Conservation (phyloP, 1,140 invertebrate species). For the Yoshiicerus persimilis region DNA sequence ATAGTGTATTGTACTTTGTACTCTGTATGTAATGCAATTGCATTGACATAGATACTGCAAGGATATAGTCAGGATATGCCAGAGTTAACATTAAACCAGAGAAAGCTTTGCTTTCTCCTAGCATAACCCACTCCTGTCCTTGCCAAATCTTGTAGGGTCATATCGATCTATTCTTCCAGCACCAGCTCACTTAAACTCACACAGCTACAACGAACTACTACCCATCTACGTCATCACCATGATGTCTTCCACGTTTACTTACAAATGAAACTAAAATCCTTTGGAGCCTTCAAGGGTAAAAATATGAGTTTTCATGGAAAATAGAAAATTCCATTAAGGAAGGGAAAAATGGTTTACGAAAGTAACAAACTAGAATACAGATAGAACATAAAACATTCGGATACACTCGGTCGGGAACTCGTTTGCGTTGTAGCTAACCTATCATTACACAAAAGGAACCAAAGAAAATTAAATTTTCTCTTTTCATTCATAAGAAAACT, state of each 20-base stretch:
- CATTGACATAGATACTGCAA: background rate
- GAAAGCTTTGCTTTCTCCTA: background rate
- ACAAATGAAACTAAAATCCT: background rate
- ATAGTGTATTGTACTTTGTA: no score
- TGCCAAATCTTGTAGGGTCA: conserved; percentile 33
- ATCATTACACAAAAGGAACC: no score
- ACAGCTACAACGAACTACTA: background rate
- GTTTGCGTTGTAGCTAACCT: no score
- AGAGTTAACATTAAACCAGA: background rate
- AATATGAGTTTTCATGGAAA: background rate
- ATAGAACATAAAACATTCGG: background rate
- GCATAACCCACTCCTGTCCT: conserved; percentile 9
- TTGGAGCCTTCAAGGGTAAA: background rate
- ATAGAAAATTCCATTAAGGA: background rate
- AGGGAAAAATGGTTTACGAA: background rate
- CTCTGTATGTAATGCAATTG: background rate
- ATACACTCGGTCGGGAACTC: background rate
- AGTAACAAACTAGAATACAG: background rate
- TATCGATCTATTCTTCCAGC: conserved; percentile 13
- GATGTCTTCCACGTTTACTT: background rate
- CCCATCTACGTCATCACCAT: conserved; percentile 7
- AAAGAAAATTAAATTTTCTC: no score
- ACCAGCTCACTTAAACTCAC: background rate
- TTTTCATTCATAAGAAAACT: no score
- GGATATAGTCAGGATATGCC: background rate